These are phyloP conservation scores for Solenopsis fugax DNA, from an alignment of 1,140 invertebrate species.

Conservation along the genomic window DNA sequence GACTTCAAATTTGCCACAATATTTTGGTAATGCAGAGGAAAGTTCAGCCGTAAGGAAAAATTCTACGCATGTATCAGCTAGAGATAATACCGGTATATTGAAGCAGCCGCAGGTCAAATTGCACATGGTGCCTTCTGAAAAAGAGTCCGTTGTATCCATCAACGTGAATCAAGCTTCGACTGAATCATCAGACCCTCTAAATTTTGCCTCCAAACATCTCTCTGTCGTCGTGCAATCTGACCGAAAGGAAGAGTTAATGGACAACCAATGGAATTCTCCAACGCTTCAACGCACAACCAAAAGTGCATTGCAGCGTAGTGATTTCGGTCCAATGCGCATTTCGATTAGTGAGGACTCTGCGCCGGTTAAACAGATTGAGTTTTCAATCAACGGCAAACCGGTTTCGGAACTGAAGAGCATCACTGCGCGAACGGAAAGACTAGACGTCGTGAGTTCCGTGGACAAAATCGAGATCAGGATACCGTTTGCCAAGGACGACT, in stretches of 20 bases:
- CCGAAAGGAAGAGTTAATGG: neutral
- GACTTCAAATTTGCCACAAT: neutral
- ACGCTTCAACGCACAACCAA: neutral
- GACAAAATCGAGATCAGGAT: constrained; percentile 77
- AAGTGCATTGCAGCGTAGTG: constrained; percentile 16
- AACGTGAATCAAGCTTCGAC: constrained; percentile 52
- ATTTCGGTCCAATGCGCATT: constrained; percentile 70
- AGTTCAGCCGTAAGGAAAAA: neutral
- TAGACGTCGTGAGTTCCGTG: constrained; percentile 69
- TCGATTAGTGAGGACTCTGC: constrained; percentile 72
- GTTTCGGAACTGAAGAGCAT: constrained; percentile 71
- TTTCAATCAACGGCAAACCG: constrained; percentile 74
- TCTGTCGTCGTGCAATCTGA: constrained; percentile 61
- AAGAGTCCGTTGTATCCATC: constrained; percentile 70
- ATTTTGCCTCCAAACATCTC: constrained; percentile 42
- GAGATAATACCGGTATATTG: neutral
- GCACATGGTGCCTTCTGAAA: constrained; percentile 69
- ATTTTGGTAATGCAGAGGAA: neutral
- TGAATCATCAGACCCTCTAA: neutral
- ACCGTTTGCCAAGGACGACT: constrained; percentile 35
- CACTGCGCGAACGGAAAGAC: constrained; percentile 62
- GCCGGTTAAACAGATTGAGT: constrained; percentile 74
- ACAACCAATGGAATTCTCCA: neutral
- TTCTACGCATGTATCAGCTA: neutral
- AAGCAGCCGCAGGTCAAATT: constrained; percentile 64